Conservation (phyloP, 1,140 invertebrate genomes). For the Tribolium castaneum region DNA sequence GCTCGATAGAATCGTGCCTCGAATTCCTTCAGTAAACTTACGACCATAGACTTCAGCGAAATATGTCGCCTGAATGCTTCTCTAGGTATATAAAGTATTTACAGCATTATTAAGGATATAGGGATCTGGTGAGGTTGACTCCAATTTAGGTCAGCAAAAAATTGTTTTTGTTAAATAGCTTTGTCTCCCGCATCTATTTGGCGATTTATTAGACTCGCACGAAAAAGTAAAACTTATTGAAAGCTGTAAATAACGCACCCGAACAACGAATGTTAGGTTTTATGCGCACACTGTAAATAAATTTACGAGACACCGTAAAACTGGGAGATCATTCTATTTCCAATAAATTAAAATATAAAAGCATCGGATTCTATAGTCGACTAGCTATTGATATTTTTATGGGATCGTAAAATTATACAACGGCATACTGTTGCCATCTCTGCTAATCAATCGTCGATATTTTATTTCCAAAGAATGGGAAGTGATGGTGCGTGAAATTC, state of each 20-base stretch:
- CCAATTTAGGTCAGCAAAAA: background rate
- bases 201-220: too few relatives aligned
- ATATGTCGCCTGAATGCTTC: constrained; percentile 24
- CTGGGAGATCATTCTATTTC: constrained; percentile 27
- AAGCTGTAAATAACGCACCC: background rate
- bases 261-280: background rate
- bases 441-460: constrained; percentile 6
- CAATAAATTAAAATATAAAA: constrained; percentile 36
- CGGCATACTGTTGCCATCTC: background rate
- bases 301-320: constrained; percentile 24
- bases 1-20: constrained; percentile 32
- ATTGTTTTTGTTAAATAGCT: too few relatives aligned
- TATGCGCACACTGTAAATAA: constrained; percentile 21
- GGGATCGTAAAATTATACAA: constrained; percentile 24
- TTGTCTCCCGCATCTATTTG: too few relatives aligned
- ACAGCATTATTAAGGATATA: constrained; percentile 15
- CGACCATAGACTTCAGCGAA: constrained; percentile 22
- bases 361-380: constrained; percentile 23
- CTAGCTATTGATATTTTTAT: constrained; percentile 29
- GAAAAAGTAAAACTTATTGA: background rate
- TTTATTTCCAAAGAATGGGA: background rate
- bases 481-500: background rate
- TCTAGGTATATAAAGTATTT: constrained; percentile 33
- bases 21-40: constrained; percentile 27
- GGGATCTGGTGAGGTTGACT: background rate